Percentiles rank a stretch among this genome's conserved stretches.
Evolutionary conservation across 2,113 vertebrate species (phyloP).

Genomic region (Nyctibius bracteatus): DNA sequence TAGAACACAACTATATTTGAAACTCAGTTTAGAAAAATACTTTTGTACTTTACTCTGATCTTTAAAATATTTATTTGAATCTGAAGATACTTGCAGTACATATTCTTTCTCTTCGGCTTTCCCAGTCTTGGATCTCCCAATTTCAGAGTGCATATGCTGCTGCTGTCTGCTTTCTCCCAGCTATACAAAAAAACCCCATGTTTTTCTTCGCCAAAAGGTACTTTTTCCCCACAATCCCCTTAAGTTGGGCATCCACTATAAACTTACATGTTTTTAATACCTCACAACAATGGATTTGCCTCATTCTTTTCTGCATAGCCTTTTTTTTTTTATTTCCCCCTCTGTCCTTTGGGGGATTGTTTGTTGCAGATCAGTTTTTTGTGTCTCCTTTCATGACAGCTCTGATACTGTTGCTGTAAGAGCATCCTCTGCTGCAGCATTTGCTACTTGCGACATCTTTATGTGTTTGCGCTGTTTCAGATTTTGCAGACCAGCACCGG

Average conservation of each 20-base stretch:
- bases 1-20: background rate
- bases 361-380: background rate
- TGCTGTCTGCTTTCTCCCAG: background rate
- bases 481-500: background rate
- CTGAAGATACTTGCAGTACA: background rate
- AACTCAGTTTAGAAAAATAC: background rate
- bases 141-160: background rate
- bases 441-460: background rate
- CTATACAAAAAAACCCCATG: background rate
- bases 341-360: fast-evolving
- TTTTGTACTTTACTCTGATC: background rate
- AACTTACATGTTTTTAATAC: background rate
- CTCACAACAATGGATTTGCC: background rate
- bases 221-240: background rate
- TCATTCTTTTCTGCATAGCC: background rate
- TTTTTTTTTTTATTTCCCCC: background rate
- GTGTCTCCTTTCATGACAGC: background rate
- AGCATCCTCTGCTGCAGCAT: background rate
- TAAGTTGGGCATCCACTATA: background rate
- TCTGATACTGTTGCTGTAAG: background rate
- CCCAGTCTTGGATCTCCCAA: background rate
- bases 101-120: background rate
- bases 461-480: background rate
- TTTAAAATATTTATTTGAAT: background rate
- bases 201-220: background rate